Conservation (phyloP, 2,113 vertebrate genomes). For the Nettapus auritus region DNA sequence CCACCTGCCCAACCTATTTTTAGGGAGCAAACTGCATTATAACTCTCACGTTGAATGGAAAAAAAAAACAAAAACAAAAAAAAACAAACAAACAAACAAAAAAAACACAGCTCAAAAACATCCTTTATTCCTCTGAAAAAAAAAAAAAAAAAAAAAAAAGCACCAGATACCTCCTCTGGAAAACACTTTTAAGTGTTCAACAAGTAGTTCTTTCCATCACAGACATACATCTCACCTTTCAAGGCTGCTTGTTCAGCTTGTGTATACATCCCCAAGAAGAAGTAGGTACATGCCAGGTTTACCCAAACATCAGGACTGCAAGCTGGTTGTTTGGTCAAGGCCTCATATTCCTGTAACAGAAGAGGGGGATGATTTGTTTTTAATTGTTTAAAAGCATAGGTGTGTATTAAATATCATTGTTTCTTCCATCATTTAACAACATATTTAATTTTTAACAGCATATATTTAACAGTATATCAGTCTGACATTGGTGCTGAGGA, state of each 20-base stretch:
- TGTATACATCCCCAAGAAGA: constrained; percentile 94
- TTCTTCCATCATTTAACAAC: not conserved
- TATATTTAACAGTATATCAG: no score
- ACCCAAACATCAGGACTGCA: constrained; percentile 92
- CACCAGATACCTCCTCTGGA: not conserved
- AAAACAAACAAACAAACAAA: not conserved
- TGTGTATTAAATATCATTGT: not conserved
- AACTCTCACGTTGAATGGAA: not conserved
- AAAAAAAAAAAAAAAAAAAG: not conserved
- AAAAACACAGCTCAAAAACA: not conserved
- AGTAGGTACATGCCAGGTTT: constrained; percentile 90
- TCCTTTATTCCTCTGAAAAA: not conserved
- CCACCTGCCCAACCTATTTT: not conserved
- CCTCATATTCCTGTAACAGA: constrained; percentile 88
- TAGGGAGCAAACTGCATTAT: not conserved
- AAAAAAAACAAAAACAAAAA: not conserved
- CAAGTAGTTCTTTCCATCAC: not conserved
- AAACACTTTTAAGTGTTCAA: not conserved
- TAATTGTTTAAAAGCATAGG: not conserved
- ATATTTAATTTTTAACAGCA: not conserved
- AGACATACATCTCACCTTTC: constrained; percentile 81
- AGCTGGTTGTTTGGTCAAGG: constrained; percentile 78
- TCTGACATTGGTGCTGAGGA: no score
- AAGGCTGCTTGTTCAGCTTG: constrained; percentile 92
- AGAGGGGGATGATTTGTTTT: not conserved